Conservation (phyloP, 1,140 invertebrate species). For the Scaptomyza hsui region DNA sequence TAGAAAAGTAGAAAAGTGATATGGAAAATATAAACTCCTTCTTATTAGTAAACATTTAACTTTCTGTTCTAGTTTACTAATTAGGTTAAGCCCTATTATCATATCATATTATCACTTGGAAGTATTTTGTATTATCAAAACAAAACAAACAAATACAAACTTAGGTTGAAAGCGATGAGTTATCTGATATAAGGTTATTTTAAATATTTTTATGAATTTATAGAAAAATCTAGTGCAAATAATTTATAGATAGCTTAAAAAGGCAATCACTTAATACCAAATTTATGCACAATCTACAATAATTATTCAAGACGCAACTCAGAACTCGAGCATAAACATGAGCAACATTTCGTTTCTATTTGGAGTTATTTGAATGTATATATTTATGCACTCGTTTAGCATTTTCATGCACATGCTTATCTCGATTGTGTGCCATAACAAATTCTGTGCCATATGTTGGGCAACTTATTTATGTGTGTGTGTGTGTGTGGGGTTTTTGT, state of each 20-base stretch:
- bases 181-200: no score
- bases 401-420: conserved; percentile 7
- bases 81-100: no score
- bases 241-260: neutral
- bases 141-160: no score
- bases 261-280: neutral
- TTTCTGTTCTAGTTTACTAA: no score
- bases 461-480: conserved; percentile 12
- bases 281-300: neutral
- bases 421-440: conserved; percentile 6
- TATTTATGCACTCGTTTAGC: conserved; percentile 16
- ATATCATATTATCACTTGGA: no score
- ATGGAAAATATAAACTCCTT: no score
- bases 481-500: neutral
- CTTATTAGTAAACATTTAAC: no score
- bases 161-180: no score
- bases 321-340: no score
- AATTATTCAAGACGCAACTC: neutral
- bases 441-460: conserved; percentile 40
- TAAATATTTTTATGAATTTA: neutral
- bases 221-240: neutral
- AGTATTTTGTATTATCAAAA: no score
- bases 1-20: no score
- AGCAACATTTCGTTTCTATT: conserved; percentile 4
- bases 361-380: neutral